A percentile compares a stretch with the other conserved stretches of the same genome.
Conservation (phyloP, 1,140 invertebrate genomes). For the Neuroterus valhalla region DNA sequence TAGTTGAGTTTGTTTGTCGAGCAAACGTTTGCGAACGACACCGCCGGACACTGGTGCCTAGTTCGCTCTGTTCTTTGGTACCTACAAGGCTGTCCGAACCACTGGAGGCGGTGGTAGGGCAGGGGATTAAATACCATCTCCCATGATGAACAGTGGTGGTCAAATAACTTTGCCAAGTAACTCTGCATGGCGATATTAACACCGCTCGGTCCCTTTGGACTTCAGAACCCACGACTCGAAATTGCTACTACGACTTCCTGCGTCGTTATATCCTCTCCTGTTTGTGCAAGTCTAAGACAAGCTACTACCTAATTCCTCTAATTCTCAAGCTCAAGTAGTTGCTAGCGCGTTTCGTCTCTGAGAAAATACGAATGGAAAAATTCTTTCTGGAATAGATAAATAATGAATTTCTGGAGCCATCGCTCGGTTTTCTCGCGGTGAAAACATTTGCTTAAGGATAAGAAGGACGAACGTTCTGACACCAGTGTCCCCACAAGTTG, state of each 20-base stretch:
- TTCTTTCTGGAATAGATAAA: no score
- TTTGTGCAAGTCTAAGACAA: background rate
- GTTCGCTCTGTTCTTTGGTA: slow-evolving; percentile 64
- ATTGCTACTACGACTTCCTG: slow-evolving; percentile 44
- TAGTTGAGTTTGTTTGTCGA: slow-evolving; percentile 74
- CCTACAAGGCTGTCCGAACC: slow-evolving; percentile 70
- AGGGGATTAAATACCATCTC: slow-evolving; percentile 73
- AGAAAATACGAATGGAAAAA: no score
- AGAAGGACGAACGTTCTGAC: slow-evolving; percentile 67
- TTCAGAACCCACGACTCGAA: slow-evolving; percentile 44
- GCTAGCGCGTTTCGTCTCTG: no score
- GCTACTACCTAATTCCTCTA: slow-evolving; percentile 11
- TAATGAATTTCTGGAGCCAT: slow-evolving; percentile 68
- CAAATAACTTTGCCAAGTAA: slow-evolving; percentile 74
- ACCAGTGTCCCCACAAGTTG: slow-evolving; percentile 35
- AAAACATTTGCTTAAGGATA: slow-evolving; percentile 70
- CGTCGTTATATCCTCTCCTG: background rate
- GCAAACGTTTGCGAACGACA: slow-evolving; percentile 76
- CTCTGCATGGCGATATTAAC: slow-evolving; percentile 69
- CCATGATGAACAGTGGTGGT: slow-evolving; percentile 73
- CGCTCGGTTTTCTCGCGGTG: slow-evolving; percentile 61
- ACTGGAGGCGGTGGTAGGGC: slow-evolving; percentile 54
- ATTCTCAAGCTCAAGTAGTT: background rate
- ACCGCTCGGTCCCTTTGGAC: slow-evolving; percentile 60
- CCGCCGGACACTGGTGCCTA: slow-evolving; percentile 74